These are phyloP conservation scores for Phenganax marumi DNA, from an alignment of 92 coral and sea anemone genomes.

Conservation along the genomic window DNA sequence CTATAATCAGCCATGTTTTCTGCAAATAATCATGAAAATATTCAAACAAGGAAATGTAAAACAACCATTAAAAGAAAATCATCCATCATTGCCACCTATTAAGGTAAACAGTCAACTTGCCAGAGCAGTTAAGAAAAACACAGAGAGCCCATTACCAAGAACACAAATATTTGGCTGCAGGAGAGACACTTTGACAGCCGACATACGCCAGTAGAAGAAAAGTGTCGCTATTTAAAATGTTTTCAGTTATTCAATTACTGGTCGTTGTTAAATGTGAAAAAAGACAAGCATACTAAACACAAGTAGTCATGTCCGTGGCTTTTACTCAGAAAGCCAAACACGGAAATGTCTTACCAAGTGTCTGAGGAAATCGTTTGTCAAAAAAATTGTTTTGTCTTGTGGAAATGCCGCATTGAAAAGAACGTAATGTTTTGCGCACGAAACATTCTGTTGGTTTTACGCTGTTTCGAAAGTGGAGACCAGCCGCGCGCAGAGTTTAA, in stretches of 20 bases:
- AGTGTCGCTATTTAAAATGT: background rate
- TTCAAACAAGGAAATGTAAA: slow-evolving; percentile 4
- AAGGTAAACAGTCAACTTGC: slow-evolving; percentile 4
- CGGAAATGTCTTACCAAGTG: slow-evolving; percentile 2
- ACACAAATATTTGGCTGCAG: slow-evolving; percentile 9
- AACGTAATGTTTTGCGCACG: background rate
- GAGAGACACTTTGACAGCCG: background rate
- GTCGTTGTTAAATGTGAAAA: background rate
- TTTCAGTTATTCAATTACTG: too few relatives aligned
- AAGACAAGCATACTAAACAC: background rate
- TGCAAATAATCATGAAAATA: background rate
- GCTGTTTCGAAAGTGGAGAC: background rate
- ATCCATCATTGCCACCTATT: slow-evolving; percentile 5
- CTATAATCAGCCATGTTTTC: background rate
- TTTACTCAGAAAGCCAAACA: background rate
- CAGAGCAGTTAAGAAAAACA: background rate
- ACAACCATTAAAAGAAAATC: background rate
- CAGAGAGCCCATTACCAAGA: slow-evolving; percentile 21
- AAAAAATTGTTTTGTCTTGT: background rate
- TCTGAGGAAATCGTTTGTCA: slow-evolving; percentile 24
- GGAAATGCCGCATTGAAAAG: background rate
- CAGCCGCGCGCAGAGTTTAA: too few relatives aligned
- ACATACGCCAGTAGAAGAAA: background rate
- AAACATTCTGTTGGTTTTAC: background rate
- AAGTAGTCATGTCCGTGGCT: background rate